Evolutionary conservation across 2,888 invertebrate species (phyloP), one percentile per base, ranked within the genome.

Genomic region (Amiota mariae): DNA sequence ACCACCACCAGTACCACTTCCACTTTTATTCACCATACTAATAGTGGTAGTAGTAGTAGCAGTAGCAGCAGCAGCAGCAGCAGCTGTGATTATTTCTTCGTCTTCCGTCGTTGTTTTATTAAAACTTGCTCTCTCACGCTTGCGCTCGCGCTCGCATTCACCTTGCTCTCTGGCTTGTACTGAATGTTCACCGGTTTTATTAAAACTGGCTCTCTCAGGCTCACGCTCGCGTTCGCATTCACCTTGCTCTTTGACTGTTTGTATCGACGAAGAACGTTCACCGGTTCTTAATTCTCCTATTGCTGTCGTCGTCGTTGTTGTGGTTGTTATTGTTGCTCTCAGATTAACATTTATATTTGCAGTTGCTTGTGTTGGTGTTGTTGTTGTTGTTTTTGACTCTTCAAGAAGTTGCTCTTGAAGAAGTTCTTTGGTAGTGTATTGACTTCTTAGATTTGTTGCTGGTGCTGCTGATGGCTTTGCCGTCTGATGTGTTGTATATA

Each of bases 371-470:
- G n/a, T 61, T 48, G 59, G 20, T 61, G 51, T 63, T 71, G 64
- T 56, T 63, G 11, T 20, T 71, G 71, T 18, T 71, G 13, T 47
- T 54, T 12, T 3, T 24, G 24, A 2, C 3, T 1, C 36, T 36
- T 64, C 46, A 64, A 47, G 36, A 36, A 70, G 70, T 85, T 79
- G 77, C 77, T 80, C 76, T 36, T 36, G 36, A 36, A 20, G 36
- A 36, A 20, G 59, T 59, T 59, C 15, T 59, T 59, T 59, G 59
- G 77, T 79, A 79, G 81, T 81, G 79, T 81, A 79, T 82, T 81
- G 81, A 81, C 82, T 81, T 82, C 79, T 82, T 79, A 73, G 49
- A 66, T 63, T 72, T 56, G 24, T 66, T 49, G 75, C 24, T 59
- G 72, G 36, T 47, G 54, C 24, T 13, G 20, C 8, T 68, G 67